Percentiles rank a stretch among this genome's conserved stretches.
Conservation (phyloP, 2,113 vertebrate species). For the Lepisosteus osseus region DNA sequence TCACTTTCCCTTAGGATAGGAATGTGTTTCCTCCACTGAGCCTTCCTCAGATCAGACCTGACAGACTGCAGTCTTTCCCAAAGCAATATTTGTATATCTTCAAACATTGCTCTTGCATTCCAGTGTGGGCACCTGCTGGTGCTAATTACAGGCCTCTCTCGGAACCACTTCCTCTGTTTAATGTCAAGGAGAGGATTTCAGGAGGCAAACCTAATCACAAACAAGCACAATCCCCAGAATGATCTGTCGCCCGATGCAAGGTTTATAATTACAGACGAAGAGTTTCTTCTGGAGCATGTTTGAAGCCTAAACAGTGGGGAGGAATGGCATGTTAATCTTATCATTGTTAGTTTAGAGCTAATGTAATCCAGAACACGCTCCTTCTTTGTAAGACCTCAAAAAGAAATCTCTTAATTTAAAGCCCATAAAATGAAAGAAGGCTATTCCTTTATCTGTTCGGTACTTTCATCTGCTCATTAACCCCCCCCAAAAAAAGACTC, state of each 20-base stretch:
- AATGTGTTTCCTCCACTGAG: constrained; percentile 8
- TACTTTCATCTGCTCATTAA: constrained; percentile 61
- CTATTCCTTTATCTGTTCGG: constrained; percentile 65
- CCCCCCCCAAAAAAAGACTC: constrained; percentile 49
- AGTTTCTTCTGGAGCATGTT: background rate
- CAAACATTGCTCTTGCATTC: constrained; percentile 47
- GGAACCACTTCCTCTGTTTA: constrained; percentile 49
- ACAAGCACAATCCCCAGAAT: constrained; percentile 24
- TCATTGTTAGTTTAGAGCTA: constrained; percentile 52
- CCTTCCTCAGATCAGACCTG: constrained; percentile 31
- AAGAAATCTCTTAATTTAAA: constrained; percentile 60
- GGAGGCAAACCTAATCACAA: constrained; percentile 40
- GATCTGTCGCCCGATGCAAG: constrained; percentile 5
- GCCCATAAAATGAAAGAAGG: constrained; percentile 57
- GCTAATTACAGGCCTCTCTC: constrained; percentile 58
- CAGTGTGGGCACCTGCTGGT: constrained; percentile 61
- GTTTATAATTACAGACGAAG: constrained; percentile 16
- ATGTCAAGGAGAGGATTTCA: constrained; percentile 42
- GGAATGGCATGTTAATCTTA: constrained; percentile 43
- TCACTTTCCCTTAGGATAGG: constrained; percentile 1
- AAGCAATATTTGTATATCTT: constrained; percentile 48
- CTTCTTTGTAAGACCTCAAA: constrained; percentile 60
- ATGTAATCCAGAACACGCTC: constrained; percentile 66
- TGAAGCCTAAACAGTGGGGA: background rate
- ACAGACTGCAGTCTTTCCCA: constrained; percentile 39